Base-by-base conservation (phyloP, 2,113 vertebrate genomes). In the Tyrannus savana region DNA sequence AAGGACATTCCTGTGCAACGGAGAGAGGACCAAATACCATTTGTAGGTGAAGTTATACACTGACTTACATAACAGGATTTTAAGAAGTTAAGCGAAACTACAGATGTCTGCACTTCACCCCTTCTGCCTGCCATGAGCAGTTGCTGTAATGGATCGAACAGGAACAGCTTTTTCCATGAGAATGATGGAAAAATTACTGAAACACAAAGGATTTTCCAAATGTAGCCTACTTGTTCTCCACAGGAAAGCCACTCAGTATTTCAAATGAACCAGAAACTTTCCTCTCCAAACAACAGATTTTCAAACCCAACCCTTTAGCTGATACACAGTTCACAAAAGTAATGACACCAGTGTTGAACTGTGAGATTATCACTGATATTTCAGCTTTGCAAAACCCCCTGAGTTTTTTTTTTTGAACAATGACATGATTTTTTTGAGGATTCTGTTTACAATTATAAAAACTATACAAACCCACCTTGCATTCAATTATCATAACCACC, bases 331-430 rank as follows among this genome's bases (percentile, higher is more conserved):
- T 93, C 23, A 56, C 7, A 46, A 23, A 56, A 59, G 3, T 27
- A 30, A 58, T 3, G 0, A 25, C 22, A 52, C 44, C 9, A 19
- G 0, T 9, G 4, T 30, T 69, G 31, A 68, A 25, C 10, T 1
- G 0, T 55, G 33, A 42, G 17, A 58, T 62, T 31, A 50, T 23
- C 10, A 52, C 19, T 17, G 7, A 25, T 27, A 12, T 22, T 77
- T 66, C n/a, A 75, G 28, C 18, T 71, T 81, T 59, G 18, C 3
- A 81, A 41, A 66, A 24, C 3, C 12, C 12, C 15, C 6, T 8
- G 7, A 22, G 10, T 21, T 44, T 44, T 44, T 42, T 42, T 37
- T 86, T 67, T 49, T 24, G 6, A 71, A 41, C 13, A 23, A 11
- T 1, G 0, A 14, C 19, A 37, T 24, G 24, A 8, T 3, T 21